These are phyloP conservation scores for Lordiphosa clarofinis DNA, from an alignment of 1,140 invertebrate species.

Conservation along the genomic window DNA sequence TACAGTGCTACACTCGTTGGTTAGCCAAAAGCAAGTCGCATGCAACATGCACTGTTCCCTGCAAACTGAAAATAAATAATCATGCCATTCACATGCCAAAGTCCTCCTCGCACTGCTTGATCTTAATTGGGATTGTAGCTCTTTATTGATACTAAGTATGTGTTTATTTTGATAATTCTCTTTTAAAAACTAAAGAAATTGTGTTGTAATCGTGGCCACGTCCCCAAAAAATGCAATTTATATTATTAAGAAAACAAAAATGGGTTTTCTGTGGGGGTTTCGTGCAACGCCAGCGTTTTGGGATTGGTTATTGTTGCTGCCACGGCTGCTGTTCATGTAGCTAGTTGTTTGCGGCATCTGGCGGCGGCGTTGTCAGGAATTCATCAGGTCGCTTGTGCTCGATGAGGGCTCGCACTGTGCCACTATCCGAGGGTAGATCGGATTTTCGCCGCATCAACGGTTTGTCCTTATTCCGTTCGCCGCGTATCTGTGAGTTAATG, in stretches of 20 bases:
- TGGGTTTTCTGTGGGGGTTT: constrained; percentile 7
- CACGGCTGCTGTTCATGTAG: constrained; percentile 2
- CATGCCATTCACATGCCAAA: neutral
- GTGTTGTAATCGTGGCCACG: constrained; percentile 13
- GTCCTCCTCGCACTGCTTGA: constrained; percentile 5
- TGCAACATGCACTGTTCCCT: constrained; percentile 2
- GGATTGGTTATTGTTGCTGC: constrained; percentile 16
- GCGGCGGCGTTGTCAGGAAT: constrained; percentile 88
- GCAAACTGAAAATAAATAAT: constrained; percentile 13
- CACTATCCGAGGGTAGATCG: constrained; percentile 94
- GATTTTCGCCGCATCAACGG: constrained; percentile 95
- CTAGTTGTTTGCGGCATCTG: constrained; percentile 82
- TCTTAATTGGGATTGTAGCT: constrained; percentile 36
- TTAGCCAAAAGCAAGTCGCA: neutral
- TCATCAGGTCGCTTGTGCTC: constrained; percentile 96
- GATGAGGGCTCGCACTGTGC: constrained; percentile 92
- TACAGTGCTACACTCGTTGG: constrained; percentile 16
- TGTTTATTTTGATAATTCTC: constrained; percentile 27
- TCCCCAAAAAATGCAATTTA: constrained; percentile 12
- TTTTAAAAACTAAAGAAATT: constrained; percentile 35
- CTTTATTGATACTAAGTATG: constrained; percentile 43
- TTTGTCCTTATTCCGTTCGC: constrained; percentile 87
- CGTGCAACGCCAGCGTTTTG: constrained; percentile 23
- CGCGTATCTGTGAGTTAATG: constrained; percentile 62
- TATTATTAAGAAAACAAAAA: constrained; percentile 2